Evolutionary conservation across 1,140 invertebrate species (phyloP).

Genomic region (Antheraea pernyi): DNA sequence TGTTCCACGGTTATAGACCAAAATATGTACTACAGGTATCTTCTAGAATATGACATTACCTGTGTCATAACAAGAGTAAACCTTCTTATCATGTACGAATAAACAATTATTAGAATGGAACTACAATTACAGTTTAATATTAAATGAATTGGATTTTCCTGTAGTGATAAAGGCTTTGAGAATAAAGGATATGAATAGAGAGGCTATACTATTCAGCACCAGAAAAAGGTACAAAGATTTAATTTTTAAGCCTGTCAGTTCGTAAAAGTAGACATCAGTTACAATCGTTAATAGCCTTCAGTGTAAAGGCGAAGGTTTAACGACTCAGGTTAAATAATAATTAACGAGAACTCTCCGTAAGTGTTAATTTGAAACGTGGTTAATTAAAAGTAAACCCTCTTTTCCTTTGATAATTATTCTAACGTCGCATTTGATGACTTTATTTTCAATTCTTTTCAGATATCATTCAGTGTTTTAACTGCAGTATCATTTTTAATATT

Average conservation of each 20-base stretch:
- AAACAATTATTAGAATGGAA: too few relatives aligned
- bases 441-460: background rate
- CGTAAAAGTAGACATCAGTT: background rate
- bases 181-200: background rate
- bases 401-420: background rate
- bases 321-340: conserved; percentile 3
- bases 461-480: background rate
- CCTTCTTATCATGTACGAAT: too few relatives aligned
- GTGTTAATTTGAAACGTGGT: background rate
- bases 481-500: background rate
- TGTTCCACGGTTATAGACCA: too few relatives aligned
- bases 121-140: too few relatives aligned
- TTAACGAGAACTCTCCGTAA: background rate
- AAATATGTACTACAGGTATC: too few relatives aligned
- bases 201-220: too few relatives aligned
- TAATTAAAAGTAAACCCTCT: background rate
- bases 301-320: background rate
- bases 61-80: too few relatives aligned
- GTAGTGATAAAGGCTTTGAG: too few relatives aligned
- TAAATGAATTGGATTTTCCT: too few relatives aligned
- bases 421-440: background rate
- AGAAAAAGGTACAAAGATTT: background rate
- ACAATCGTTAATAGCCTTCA: conserved; percentile 1
- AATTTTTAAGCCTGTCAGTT: background rate
- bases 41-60: too few relatives aligned